A percentile compares a stretch with the other conserved stretches of the same genome.
Evolutionary conservation across 2,888 invertebrate species (phyloP).

Genomic region (Eristalis pertinax): DNA sequence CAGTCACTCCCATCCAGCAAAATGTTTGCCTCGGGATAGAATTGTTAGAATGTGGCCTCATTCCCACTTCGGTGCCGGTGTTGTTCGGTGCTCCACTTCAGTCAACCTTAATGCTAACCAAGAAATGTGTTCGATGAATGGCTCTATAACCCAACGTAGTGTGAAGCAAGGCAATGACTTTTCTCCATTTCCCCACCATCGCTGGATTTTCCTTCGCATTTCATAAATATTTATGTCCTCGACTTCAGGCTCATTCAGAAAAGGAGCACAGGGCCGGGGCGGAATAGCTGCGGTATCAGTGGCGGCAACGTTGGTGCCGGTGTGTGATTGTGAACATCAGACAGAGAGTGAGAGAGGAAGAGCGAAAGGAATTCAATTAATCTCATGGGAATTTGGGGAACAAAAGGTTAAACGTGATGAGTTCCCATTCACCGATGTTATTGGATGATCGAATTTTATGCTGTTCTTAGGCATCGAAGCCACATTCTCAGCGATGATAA

Average conservation of each 20-base stretch:
- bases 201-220: slow-evolving; percentile 59
- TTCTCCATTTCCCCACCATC: slow-evolving; percentile 19
- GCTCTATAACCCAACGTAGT: slow-evolving; percentile 55
- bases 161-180: slow-evolving; percentile 46
- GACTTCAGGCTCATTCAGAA: slow-evolving; percentile 28
- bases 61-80: not conserved
- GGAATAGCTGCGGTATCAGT: slow-evolving; percentile 18
- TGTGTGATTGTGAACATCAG: not conserved
- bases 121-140: slow-evolving; percentile 64
- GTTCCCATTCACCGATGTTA: slow-evolving; percentile 63
- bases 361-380: slow-evolving; percentile 71
- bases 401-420: slow-evolving; percentile 72
- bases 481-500: slow-evolving; percentile 61
- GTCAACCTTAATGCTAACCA: slow-evolving; percentile 47
- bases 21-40: slow-evolving; percentile 39
- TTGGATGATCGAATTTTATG: slow-evolving; percentile 71
- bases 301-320: not conserved
- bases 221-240: slow-evolving; percentile 71
- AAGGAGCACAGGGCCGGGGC: slow-evolving; percentile 10
- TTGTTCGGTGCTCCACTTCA: not conserved
- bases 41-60: slow-evolving; percentile 40
- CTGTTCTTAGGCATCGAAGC: slow-evolving; percentile 44
- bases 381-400: slow-evolving; percentile 68
- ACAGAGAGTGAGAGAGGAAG: not conserved
- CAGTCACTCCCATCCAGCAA: not conserved